phyloP scores from a whole-genome alignment of 2,113 vertebrate species.

The Otus sunia region DNA sequence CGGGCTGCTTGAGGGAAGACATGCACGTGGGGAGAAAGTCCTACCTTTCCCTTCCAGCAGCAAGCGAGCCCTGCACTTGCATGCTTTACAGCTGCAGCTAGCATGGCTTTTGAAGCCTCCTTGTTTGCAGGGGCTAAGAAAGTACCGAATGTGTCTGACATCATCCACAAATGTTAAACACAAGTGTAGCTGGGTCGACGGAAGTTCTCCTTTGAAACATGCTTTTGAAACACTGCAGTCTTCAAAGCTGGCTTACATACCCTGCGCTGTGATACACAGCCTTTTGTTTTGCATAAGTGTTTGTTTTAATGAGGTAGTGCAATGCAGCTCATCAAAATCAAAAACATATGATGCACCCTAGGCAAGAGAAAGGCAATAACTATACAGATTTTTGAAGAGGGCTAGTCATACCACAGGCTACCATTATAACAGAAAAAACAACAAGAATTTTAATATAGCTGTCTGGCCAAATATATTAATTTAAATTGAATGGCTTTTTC shows the following conservation, averaged over 20 bases:
- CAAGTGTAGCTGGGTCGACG: background rate
- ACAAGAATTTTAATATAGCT: conserved; percentile 83
- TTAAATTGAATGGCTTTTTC: conserved; percentile 79
- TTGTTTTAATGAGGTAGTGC: conserved; percentile 77
- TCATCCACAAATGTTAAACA: conserved; percentile 1
- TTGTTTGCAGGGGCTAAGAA: background rate
- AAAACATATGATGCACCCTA: conserved; percentile 80
- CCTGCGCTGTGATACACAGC: conserved; percentile 5
- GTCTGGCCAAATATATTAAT: conserved; percentile 86
- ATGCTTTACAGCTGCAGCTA: background rate
- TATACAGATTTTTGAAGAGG: conserved; percentile 72
- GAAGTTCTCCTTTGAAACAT: conserved; percentile 12
- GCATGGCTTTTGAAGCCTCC: background rate
- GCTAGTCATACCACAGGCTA: conserved; percentile 80
- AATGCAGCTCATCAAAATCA: conserved; percentile 63
- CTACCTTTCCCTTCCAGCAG: background rate
- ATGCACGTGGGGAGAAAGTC: background rate
- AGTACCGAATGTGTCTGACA: background rate
- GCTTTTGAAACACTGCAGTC: conserved; percentile 40
- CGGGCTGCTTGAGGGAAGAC: background rate
- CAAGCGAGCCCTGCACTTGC: background rate
- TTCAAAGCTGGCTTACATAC: conserved; percentile 29
- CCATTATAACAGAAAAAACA: conserved; percentile 79
- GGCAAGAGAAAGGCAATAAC: conserved; percentile 80
- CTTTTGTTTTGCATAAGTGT: conserved; percentile 68